These are phyloP conservation scores for Microplitis mediator DNA, from an alignment of 1,140 invertebrate genomes.

Conservation along the genomic window DNA sequence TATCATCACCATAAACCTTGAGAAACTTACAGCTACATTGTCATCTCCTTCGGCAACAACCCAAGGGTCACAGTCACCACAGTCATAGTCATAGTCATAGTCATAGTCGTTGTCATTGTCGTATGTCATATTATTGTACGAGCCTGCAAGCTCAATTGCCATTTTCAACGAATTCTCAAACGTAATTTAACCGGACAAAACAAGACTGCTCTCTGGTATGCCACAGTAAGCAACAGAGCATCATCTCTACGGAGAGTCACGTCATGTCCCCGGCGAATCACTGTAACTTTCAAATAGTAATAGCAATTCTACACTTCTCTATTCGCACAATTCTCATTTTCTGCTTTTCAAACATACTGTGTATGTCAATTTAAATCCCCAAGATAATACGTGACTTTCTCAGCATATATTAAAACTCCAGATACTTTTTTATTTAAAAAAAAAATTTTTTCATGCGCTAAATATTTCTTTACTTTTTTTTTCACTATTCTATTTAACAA, in stretches of 20 bases:
- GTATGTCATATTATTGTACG: neutral
- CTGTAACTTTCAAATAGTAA: neutral
- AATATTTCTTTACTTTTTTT: too few species aligned
- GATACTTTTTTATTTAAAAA: too few species aligned
- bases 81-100: neutral
- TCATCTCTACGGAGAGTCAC: neutral
- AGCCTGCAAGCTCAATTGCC: neutral
- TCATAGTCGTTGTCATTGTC: neutral
- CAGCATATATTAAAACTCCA: neutral
- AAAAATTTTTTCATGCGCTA: too few species aligned
- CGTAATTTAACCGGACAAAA: constrained; percentile 26
- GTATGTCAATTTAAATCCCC: neutral
- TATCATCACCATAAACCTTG: neutral
- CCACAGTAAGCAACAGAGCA: constrained; percentile 2
- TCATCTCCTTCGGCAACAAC: neutral
- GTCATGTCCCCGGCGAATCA: constrained; percentile 14
- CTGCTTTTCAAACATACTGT: constrained; percentile 13
- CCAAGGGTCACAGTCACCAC: too few species aligned
- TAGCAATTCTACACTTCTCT: constrained; percentile 1
- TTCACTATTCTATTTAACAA: too few species aligned
- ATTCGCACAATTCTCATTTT: constrained; percentile 17
- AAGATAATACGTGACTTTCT: neutral
- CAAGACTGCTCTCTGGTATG: neutral
- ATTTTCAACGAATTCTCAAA: constrained; percentile 30
- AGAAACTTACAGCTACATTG: neutral